phyloP scores from a whole-genome alignment of 2,797 vertebrate species.

The Hippopotamyrus pictus region DNA sequence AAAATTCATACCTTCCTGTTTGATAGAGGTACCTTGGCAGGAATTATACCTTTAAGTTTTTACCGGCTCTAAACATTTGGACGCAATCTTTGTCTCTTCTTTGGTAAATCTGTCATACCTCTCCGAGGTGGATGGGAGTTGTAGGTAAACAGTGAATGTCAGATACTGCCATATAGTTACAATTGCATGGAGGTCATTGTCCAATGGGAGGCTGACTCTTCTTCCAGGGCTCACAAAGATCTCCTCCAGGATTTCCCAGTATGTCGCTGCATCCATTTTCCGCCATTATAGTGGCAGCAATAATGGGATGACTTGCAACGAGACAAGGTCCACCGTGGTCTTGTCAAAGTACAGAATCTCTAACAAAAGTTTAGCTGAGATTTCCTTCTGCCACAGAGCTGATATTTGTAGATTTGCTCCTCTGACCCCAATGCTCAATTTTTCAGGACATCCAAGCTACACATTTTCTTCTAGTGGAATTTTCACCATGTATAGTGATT shows the following conservation, averaged over 20 bases:
- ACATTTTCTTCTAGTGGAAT: background rate
- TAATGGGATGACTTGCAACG: background rate
- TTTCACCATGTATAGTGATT: background rate
- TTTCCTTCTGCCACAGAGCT: background rate
- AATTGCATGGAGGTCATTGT: background rate
- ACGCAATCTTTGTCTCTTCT: background rate
- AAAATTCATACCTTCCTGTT: background rate
- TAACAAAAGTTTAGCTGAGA: background rate
- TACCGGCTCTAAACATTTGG: background rate
- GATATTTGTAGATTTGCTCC: background rate
- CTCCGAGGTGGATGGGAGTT: background rate
- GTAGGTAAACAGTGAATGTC: background rate
- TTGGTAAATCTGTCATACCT: background rate
- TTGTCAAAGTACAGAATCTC: background rate
- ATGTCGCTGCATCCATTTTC: background rate
- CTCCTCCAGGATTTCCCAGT: background rate
- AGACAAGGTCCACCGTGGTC: background rate
- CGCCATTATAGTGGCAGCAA: background rate
- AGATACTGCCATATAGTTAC: background rate
- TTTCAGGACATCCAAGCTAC: background rate
- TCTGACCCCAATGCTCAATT: background rate
- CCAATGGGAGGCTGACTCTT: background rate
- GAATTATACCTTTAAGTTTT: background rate
- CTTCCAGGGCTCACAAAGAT: background rate
- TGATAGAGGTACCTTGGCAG: background rate